These are phyloP conservation scores for Brachirus orientalis DNA, from an alignment of 2,113 vertebrate species.

Conservation along the genomic window DNA sequence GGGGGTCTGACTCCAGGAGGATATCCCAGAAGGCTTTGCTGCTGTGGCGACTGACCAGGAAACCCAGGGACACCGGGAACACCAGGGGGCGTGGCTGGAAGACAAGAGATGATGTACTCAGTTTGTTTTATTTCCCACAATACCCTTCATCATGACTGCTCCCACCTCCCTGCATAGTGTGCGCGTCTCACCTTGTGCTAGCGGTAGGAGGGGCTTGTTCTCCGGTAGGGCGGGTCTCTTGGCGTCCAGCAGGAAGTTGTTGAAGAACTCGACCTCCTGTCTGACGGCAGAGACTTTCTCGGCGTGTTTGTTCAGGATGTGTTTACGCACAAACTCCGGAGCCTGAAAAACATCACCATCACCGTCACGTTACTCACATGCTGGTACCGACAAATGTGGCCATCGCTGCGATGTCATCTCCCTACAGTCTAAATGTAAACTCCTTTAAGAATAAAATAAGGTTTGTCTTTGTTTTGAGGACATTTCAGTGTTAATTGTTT, in stretches of 20 bases:
- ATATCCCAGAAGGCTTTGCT: constrained; percentile 79
- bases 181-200: constrained; percentile 64
- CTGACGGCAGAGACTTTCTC: constrained; percentile 91
- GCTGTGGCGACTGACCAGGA: constrained; percentile 64
- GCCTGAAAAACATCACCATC: constrained; percentile 73
- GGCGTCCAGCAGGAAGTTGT: constrained; percentile 90
- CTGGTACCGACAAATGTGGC: too few relatives aligned
- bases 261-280: constrained; percentile 92
- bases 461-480: too few relatives aligned
- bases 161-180: background rate
- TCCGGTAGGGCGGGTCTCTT: constrained; percentile 89
- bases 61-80: constrained; percentile 73
- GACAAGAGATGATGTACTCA: background rate
- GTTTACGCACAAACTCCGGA: constrained; percentile 95
- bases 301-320: constrained; percentile 92
- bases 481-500: too few relatives aligned
- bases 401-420: too few relatives aligned
- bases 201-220: constrained; percentile 87
- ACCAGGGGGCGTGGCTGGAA: constrained; percentile 71
- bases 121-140: background rate
- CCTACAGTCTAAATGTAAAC: too few relatives aligned
- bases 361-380: background rate
- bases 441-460: too few relatives aligned
- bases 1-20: constrained; percentile 83
- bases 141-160: background rate